Evolutionary conservation across 1,140 invertebrate genomes (phyloP), one percentile per base, ranked within the genome.

Genomic region (Epicauta chinensis): DNA sequence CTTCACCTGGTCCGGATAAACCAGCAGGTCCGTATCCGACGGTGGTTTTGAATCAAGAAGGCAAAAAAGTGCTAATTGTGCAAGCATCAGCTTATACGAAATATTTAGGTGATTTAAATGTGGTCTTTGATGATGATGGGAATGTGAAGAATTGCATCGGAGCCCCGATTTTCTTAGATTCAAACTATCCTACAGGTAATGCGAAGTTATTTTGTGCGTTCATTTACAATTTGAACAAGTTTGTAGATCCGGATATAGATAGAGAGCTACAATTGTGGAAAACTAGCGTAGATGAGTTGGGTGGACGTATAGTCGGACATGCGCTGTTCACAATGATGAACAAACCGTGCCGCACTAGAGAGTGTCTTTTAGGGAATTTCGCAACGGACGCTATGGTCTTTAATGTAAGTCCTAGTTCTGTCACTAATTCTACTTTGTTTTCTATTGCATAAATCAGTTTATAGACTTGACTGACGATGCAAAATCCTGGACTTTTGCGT

Each of bases 331-430:
- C 75, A 34, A 62, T 87, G 1, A 73, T 73, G 12, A 77, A 77
- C 34, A 69, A 71, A 1, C 61, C 64, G 0, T 89, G 87, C 58
- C 59, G 75, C 7, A 69, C 66, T n/a, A 61, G 60, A 0, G 88
- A 91, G 67, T 91, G 87, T 62, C 89, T 86, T 53, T 64, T 91
- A 31, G 88, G 86, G 11, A 88, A 82, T 64, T 77, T 87, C 12
- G 77, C 88, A 30, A 79, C 84, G 4, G 86, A 90, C 55, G 80
- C 85, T 0, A 81, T 85, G 70, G 73, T 88, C 17, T 71, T 84
- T 64, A 57, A 68, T 23, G 77, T 79, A 60, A 60, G 23, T 23
- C n/a, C n/a, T n/a, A n/a, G n/a, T n/a, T n/a, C n/a, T 7, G 23
- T 23, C 7, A 5, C 23, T 23, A 23, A 5, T 23, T 23, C 23